Conservation (phyloP, 2,888 invertebrate genomes). For the Lucinisca nassula region DNA sequence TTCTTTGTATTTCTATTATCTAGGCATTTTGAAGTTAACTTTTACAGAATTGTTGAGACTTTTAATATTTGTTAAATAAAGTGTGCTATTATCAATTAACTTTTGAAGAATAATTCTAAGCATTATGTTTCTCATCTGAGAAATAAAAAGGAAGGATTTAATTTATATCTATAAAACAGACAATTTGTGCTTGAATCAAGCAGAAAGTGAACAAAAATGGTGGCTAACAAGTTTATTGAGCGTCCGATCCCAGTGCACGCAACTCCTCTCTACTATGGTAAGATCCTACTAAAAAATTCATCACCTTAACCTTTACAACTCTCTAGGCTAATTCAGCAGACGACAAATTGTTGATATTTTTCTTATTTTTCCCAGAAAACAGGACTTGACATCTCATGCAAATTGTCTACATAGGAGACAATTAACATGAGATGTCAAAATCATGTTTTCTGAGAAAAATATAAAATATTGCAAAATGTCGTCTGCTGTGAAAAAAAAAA, state of each 20-base stretch:
- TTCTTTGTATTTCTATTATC: not conserved
- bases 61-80: not conserved
- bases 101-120: not conserved
- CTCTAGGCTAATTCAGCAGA: no score
- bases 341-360: no score
- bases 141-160: not conserved
- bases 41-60: not conserved
- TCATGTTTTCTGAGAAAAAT: no score
- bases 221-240: not conserved
- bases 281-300: no score
- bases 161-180: not conserved
- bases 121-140: not conserved
- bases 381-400: no score
- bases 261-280: constrained; percentile 1
- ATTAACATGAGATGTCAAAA: no score
- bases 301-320: no score
- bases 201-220: not conserved
- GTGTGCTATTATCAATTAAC: not conserved
- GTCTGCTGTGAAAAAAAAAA: no score
- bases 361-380: no score
- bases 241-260: not conserved
- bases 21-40: not conserved
- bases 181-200: not conserved
- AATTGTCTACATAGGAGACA: no score
- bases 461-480: no score